Conservation (phyloP, 2,113 vertebrate genomes). For the Nanorana parkeri region DNA sequence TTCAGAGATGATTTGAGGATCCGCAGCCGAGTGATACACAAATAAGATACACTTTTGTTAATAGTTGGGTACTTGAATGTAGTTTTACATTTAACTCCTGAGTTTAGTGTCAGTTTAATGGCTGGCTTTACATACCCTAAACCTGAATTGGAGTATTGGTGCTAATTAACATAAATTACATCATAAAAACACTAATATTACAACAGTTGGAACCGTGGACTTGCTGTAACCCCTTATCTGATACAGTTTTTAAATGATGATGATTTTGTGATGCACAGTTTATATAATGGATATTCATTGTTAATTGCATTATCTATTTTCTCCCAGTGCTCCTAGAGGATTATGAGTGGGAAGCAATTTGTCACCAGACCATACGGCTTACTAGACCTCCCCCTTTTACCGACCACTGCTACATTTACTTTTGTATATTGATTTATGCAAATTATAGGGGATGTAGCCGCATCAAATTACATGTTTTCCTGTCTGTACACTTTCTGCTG, state of each 20-base stretch:
- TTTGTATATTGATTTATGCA: slow-evolving; percentile 55
- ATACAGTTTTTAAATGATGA: slow-evolving; percentile 1
- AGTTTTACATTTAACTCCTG: too few relatives aligned
- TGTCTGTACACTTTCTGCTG: slow-evolving; percentile 1
- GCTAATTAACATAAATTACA: too few relatives aligned
- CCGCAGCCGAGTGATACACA: too few relatives aligned
- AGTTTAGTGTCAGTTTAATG: too few relatives aligned
- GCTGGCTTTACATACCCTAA: too few relatives aligned
- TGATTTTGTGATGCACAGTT: slow-evolving; percentile 8
- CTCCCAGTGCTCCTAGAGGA: slow-evolving; percentile 9
- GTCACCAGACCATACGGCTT: slow-evolving; percentile 35
- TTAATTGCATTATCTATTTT: slow-evolving; percentile 45
- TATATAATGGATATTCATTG: slow-evolving; percentile 25
- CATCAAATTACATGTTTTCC: slow-evolving; percentile 50
- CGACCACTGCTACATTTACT: slow-evolving; percentile 41
- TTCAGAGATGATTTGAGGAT: too few relatives aligned
- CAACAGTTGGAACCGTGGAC: too few relatives aligned
- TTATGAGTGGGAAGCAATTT: slow-evolving; percentile 51
- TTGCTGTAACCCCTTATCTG: background rate
- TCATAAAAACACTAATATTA: too few relatives aligned
- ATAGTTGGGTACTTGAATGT: too few relatives aligned
- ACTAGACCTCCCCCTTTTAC: slow-evolving; percentile 4
- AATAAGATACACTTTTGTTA: too few relatives aligned
- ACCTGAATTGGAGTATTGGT: too few relatives aligned
- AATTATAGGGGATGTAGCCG: slow-evolving; percentile 39